Evolutionary conservation across 2,888 invertebrate species (phyloP), one percentile per base, ranked within the genome.

Genomic region (Plebejus melissa): DNA sequence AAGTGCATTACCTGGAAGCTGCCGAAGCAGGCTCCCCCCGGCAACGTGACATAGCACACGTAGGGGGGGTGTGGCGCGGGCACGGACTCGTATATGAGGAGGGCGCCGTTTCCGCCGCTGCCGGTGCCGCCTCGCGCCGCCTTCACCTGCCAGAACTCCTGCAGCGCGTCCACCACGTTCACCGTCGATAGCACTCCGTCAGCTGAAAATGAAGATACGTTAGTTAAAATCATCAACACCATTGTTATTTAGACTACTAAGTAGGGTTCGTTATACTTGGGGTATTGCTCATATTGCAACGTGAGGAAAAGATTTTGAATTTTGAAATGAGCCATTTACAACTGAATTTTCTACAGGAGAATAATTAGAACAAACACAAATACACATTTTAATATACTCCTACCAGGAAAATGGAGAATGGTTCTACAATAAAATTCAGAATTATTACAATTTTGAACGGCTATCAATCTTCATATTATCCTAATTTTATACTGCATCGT

Each of bases 141-240:
- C 91, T 98, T 98, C 97, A 98, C 98, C 94, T 98, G 98, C 98
- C 98, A 98, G 91, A 98, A 98, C 93, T 98, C 98, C 90, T 98
- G 98, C 77, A 98, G 94, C 9, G 98, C 98, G 91, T 98, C 98
- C 77, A 98, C 98, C 79, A 98, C 98, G 94, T 98, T 98, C 81
- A 98, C 98, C 96, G 94, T 90, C 36, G 83, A 92, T 76, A 93
- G 84, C 70, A 93, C 93, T 79, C 93, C 91, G 83, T 93, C 93
- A 80, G 92, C 91, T 90, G 82, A 1, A 46, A 11, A 54, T 28
- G 28, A 11, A 2, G 22, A 6, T 7, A 16, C 2, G 6, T 38
- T 38, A 69, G 6, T 28, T 41, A 70, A 22, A 32, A 65, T 65
- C 32, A 32, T 58, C 58, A 58, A 22, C 9, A 58, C 22, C 22